These are phyloP conservation scores for Adrianichthys oophorus DNA, from an alignment of 2,797 vertebrate genomes.

Conservation along the genomic window DNA sequence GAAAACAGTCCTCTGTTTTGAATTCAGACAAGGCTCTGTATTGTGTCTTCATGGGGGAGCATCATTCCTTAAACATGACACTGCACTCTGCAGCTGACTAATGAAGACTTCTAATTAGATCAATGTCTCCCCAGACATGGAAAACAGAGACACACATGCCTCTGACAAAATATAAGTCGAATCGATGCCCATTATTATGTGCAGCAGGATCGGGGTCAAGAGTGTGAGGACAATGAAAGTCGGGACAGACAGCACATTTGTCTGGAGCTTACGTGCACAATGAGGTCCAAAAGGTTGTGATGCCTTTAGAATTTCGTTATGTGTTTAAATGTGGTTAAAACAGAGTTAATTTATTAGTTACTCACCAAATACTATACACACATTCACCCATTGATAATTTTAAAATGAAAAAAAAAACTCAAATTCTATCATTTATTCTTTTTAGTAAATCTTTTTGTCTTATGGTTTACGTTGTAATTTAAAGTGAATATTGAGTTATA, in stretches of 20 bases:
- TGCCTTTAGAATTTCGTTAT: background rate
- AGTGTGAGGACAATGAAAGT: conserved; percentile 60
- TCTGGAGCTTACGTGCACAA: conserved; percentile 26
- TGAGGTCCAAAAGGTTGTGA: background rate
- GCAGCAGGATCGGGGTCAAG: conserved; percentile 43
- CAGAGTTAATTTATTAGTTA: no score
- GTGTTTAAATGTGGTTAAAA: background rate
- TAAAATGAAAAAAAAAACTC: no score
- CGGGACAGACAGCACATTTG: conserved; percentile 39
- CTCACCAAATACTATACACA: no score
- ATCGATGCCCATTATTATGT: conserved; percentile 57
- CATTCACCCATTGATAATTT: no score
- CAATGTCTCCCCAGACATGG: conserved; percentile 62
- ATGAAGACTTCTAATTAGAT: conserved; percentile 77
- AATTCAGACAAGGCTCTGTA: conserved; percentile 58
- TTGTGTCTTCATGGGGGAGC: conserved; percentile 50
- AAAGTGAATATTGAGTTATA: no score
- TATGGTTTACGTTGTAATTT: no score
- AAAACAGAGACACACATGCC: conserved; percentile 63
- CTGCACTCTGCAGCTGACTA: conserved; percentile 68
- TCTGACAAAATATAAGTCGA: conserved; percentile 59
- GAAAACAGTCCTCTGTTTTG: conserved; percentile 57
- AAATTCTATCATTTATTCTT: no score
- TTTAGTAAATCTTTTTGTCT: no score
- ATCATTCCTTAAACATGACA: conserved; percentile 74